Conservation (phyloP, 2,113 vertebrate species). For the Regulus satrapa region DNA sequence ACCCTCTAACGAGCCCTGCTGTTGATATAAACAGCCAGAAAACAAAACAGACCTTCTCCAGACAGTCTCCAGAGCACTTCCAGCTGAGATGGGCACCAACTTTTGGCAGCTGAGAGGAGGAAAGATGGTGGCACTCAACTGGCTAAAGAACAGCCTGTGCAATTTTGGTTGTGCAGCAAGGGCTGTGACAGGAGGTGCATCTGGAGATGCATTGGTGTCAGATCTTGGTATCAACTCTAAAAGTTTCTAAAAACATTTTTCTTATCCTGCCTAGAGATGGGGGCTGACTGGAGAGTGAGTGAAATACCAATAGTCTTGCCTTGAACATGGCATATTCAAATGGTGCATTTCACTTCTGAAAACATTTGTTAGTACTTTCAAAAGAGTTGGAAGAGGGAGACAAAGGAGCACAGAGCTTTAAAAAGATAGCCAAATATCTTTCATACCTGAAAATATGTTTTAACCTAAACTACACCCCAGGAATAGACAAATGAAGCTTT, state of each 20-base stretch:
- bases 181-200: rapidly evolving
- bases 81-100: not conserved
- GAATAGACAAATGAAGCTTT: not conserved
- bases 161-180: not conserved
- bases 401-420: not conserved
- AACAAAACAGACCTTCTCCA: not conserved
- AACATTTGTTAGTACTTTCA: not conserved
- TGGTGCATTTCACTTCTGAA: not conserved
- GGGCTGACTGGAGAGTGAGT: not conserved
- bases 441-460: not conserved
- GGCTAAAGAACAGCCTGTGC: not conserved
- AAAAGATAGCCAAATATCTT: not conserved
- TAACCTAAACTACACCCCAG: not conserved
- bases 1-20: not conserved
- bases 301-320: not conserved
- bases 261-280: not conserved
- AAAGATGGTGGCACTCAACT: not conserved
- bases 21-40: not conserved
- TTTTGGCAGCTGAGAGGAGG: not conserved
- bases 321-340: not conserved
- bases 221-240: rapidly evolving
- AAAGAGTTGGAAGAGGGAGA: not conserved
- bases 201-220: rapidly evolving
- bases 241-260: not conserved
- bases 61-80: not conserved